A percentile compares a stretch with the other conserved stretches of the same genome.
phyloP scores from a whole-genome alignment of 2,888 invertebrate genomes.

The Papilio protenor region DNA sequence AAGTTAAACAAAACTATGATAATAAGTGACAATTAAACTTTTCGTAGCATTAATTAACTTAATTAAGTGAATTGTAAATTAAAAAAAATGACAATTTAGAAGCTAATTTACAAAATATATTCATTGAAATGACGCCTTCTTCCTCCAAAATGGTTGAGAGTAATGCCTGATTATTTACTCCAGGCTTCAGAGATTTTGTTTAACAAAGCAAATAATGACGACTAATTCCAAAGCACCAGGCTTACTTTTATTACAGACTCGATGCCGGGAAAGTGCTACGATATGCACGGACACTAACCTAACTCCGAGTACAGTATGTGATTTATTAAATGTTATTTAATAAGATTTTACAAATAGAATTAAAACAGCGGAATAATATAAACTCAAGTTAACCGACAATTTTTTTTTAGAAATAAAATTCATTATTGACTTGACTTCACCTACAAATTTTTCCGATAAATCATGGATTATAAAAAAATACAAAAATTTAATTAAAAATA shows the following conservation, averaged over 20 bases:
- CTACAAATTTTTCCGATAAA: background rate
- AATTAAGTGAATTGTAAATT: too few species aligned
- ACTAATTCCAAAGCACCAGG: conserved; percentile 45
- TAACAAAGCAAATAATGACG: conserved; percentile 56
- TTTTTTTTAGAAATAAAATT: background rate
- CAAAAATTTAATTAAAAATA: too few species aligned
- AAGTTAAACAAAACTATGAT: too few species aligned
- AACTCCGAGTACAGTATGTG: background rate
- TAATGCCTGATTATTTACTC: conserved; percentile 26
- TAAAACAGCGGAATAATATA: background rate
- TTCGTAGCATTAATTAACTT: too few species aligned
- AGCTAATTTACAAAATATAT: background rate
- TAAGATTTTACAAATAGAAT: background rate
- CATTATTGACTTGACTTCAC: background rate
- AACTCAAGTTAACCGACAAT: background rate
- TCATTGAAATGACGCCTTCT: background rate
- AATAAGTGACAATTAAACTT: too few species aligned
- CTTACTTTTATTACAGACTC: conserved; percentile 54
- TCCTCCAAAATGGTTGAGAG: background rate
- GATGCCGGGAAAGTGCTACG: conserved; percentile 43
- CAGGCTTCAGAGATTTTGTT: conserved; percentile 45
- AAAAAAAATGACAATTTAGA: too few species aligned
- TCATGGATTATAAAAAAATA: background rate
- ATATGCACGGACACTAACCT: conserved; percentile 48
- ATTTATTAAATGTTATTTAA: background rate